These are phyloP conservation scores for Tiliqua scincoides DNA, from an alignment of 2,113 vertebrate species.

Conservation along the genomic window DNA sequence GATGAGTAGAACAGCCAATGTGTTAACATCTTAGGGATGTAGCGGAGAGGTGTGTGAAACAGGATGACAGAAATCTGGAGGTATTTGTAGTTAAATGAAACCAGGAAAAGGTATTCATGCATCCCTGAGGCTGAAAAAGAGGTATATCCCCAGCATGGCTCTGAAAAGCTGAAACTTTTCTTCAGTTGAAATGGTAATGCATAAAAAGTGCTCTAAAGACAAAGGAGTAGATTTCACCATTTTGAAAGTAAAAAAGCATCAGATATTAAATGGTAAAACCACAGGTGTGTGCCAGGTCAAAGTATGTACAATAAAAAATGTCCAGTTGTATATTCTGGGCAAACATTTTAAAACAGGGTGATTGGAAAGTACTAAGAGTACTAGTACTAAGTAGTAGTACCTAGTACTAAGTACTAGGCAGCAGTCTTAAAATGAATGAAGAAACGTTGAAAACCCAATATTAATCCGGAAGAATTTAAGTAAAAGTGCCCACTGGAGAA, in stretches of 20 bases:
- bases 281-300: background rate
- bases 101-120: background rate
- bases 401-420: too few species aligned
- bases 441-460: background rate
- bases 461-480: background rate
- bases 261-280: constrained; percentile 18
- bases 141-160: background rate
- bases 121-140: constrained; percentile 2
- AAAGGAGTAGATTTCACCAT: background rate
- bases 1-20: background rate
- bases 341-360: background rate
- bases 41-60: constrained; percentile 9
- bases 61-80: background rate
- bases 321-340: constrained; percentile 9
- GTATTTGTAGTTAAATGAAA: background rate
- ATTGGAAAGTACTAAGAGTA: background rate
- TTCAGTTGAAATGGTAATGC: constrained; percentile 14
- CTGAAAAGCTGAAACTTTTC: background rate
- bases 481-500: background rate
- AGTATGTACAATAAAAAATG: background rate
- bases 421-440: background rate
- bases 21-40: background rate
- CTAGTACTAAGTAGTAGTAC: too few species aligned
- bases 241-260: constrained; percentile 9
- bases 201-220: background rate